These are phyloP conservation scores for Loripinus fragilis DNA, from an alignment of 2,888 invertebrate species.

Conservation along the genomic window DNA sequence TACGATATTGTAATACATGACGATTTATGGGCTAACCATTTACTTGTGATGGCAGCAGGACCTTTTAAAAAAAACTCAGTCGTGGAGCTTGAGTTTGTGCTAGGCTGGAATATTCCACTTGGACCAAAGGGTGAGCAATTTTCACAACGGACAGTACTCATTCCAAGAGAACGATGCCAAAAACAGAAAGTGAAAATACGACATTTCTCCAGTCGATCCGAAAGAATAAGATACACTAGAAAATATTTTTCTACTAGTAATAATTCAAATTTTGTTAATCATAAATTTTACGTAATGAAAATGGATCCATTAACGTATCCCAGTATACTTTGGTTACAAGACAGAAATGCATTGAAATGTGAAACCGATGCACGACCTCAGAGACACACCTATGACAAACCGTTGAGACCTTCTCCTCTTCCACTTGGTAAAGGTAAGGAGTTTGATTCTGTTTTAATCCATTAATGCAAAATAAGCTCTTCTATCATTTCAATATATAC, in stretches of 20 bases:
- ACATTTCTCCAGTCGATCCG: not conserved
- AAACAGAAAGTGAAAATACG: conserved; percentile 3
- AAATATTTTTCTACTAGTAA: not conserved
- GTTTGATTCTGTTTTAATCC: no score
- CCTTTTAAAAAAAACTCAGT: not conserved
- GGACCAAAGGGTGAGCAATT: not conserved
- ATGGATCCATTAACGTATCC: not conserved
- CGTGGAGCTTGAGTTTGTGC: not conserved
- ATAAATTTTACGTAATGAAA: not conserved
- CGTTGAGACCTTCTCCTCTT: not conserved
- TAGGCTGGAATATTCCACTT: conserved; percentile 1
- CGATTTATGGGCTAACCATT: conserved; percentile 13
- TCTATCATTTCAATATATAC: no score
- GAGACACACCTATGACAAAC: not conserved
- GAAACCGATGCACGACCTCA: not conserved
- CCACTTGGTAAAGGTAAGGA: not conserved
- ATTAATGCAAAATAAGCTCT: no score
- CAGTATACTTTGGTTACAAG: not conserved
- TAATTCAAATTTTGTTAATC: not conserved
- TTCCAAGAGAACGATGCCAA: not conserved
- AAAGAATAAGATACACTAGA: not conserved
- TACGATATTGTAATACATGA: conserved; percentile 2
- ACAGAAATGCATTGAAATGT: not conserved
- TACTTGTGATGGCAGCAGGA: not conserved
- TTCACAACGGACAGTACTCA: not conserved